Evolutionary conservation across 2,888 invertebrate species (phyloP).

Genomic region (Chloroclysta siterata): DNA sequence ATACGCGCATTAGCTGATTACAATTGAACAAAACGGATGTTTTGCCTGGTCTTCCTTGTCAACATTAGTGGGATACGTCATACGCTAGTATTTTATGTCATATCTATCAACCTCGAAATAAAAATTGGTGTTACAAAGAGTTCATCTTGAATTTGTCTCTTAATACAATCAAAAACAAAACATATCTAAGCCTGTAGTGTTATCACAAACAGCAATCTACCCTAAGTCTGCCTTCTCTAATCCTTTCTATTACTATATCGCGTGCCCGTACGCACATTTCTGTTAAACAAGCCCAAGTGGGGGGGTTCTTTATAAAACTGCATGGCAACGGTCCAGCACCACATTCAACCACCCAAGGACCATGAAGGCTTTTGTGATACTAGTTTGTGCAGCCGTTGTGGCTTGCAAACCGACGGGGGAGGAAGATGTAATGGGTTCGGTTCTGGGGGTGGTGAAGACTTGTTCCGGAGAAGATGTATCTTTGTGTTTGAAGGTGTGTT

Average conservation of each 20-base stretch:
- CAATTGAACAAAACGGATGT: no score
- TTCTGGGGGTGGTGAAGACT: constrained; percentile 87
- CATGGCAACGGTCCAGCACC: constrained; percentile 61
- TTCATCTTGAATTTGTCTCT: no score
- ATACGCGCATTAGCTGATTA: no score
- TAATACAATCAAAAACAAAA: no score
- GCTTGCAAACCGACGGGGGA: constrained; percentile 78
- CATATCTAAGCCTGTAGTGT: background rate
- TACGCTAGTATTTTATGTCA: no score
- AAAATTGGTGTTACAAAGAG: no score
- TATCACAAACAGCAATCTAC: constrained; percentile 18
- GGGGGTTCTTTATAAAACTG: constrained; percentile 78
- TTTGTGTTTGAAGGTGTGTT: constrained; percentile 90
- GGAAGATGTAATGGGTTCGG: constrained; percentile 85
- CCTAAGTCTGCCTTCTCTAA: constrained; percentile 52
- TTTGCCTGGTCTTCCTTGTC: no score
- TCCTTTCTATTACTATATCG: constrained; percentile 51
- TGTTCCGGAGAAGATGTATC: constrained; percentile 89
- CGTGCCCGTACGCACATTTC: constrained; percentile 59
- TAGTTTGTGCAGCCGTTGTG: constrained; percentile 80
- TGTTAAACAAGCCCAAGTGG: constrained; percentile 61
- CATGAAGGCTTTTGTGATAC: constrained; percentile 78
- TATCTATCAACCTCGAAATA: no score
- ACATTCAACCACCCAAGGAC: constrained; percentile 66
- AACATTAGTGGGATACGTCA: no score